Evolutionary conservation across 2,888 invertebrate species (phyloP), one percentile per base, ranked within the genome.

Genomic region (Brachypterus glaber): DNA sequence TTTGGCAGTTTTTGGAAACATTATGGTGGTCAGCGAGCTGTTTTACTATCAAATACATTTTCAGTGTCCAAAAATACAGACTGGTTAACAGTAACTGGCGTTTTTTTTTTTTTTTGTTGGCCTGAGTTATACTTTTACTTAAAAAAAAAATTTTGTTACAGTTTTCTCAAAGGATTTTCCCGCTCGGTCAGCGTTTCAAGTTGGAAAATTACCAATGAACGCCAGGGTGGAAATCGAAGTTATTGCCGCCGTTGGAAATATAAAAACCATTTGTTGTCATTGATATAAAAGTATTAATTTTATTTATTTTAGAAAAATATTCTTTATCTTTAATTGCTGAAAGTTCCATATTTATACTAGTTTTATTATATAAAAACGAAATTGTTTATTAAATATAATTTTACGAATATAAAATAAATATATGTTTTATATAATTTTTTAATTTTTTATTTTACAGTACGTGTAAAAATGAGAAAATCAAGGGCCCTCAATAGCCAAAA

Each of bases 201-300:
- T 87, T 30, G 83, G 74, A 35, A 79, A 77, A 48, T 64, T 91
- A 41, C 90, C 90, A 2, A 60, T 80, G 67, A 78, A 76, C 40
- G 89, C 86, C 0, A 71, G 74, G 24, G 77, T 91, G 12, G 90
- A 91, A 68, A 89, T 92, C 48, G 91, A 92, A 66, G 87, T 82
- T 8, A 74, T 91, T 51, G 92, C 91, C 17, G 66, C 86, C 30
- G 73, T 79, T 41, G 88, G 86, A 15, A 70, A 76, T 36, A 70
- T 82, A 2, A 59, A 62, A 48, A 71, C 67, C 5, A 39, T 54
- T 14, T 50, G 51, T 37, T 48, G 45, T 27, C 47, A 44, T 29
- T 47, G 31, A 26, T 33, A 33, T 21, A 21, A n/a, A n/a, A n/a
- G n/a, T n/a, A n/a, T n/a, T 21, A 21, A 7, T 7, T 21, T 21